Evolutionary conservation across 2,797 vertebrate species (phyloP).

Genomic region (Myotis planiceps): DNA sequence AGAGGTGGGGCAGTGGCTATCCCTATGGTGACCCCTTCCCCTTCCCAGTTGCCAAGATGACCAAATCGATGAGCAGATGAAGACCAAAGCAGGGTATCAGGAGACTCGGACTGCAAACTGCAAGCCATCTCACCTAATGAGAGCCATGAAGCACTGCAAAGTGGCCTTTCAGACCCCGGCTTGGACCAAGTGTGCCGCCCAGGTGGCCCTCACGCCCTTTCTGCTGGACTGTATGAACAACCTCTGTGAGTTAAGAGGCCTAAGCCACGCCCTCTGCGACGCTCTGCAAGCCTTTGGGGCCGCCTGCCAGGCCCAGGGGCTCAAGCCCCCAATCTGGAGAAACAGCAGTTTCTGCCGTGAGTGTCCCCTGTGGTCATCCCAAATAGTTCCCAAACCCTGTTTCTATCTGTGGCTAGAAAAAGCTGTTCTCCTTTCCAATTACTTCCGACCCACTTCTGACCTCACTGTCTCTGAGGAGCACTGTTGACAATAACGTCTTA

Average conservation of each 20-base stretch:
- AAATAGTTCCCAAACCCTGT: background rate
- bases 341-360: slow-evolving; percentile 90
- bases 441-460: background rate
- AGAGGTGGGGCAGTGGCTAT: background rate
- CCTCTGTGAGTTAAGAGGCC: slow-evolving; percentile 88
- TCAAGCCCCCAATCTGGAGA: slow-evolving; percentile 89
- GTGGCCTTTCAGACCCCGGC: slow-evolving; percentile 79
- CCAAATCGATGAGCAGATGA: background rate
- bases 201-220: slow-evolving; percentile 85
- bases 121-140: slow-evolving; percentile 71
- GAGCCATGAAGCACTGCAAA: slow-evolving; percentile 79
- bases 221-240: slow-evolving; percentile 89
- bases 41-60: slow-evolving; percentile 36
- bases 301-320: slow-evolving; percentile 87
- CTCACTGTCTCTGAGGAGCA: background rate
- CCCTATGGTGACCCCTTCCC: background rate
- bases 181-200: slow-evolving; percentile 87
- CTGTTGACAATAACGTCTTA: slow-evolving; percentile 75
- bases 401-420: background rate
- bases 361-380: slow-evolving; percentile 61
- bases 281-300: slow-evolving; percentile 90
- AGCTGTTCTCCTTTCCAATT: background rate
- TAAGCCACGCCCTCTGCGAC: slow-evolving; percentile 86
- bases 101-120: slow-evolving; percentile 86
- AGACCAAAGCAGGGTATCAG: slow-evolving; percentile 85